Base-by-base conservation (phyloP, 2,888 invertebrate species). In the Tipula vernalis region DNA sequence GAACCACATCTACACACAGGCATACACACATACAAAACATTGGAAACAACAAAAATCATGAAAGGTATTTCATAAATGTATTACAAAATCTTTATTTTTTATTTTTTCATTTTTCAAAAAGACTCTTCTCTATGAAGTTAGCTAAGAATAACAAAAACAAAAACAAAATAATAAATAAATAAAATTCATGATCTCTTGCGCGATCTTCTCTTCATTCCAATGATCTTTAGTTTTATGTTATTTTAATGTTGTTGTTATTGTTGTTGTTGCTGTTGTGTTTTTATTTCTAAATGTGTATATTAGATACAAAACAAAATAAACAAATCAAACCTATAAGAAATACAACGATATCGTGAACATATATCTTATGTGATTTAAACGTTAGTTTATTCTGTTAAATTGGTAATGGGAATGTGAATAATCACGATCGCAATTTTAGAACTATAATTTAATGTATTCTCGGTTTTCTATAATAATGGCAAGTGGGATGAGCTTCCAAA, bases 161-260 rank as follows among this genome's bases (percentile, higher is more conserved):
- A 51, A 51, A 51, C 15, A 51, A 51, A 18, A 28, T 10, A 71
- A 71, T 10, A 71, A 71, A 71, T 28, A 28, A 71, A 71, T 10
- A 71, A 71, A 71, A 71, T 28, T 71, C 18, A 71, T 10, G 28
- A 71, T 71, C 71, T 71, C 71, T 71, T 71, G 71, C 71, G 71
- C 71, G 71, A 71, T 71, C 71, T 71, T 71, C 71, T 71, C 71
- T 71, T 71, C 71, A 71, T 71, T 71, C 71, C 71, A 71, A 71
- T 71, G 71, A 71, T 71, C 71, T 71, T 28, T 71, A 71, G 10
- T 71, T 71, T 28, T 28, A 71, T 71, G 71, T 71, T 71, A 71
- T 71, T 71, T 71, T 28, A 71, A 71, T 71, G 8, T 71, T 51
- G 51, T 15, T 51, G 51, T 15, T 51, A 15, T 51, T 71, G 18